A percentile compares a stretch with the other conserved stretches of the same genome.
phyloP scores from a whole-genome alignment of 2,797 vertebrate genomes.

The Lithobates pipiens region DNA sequence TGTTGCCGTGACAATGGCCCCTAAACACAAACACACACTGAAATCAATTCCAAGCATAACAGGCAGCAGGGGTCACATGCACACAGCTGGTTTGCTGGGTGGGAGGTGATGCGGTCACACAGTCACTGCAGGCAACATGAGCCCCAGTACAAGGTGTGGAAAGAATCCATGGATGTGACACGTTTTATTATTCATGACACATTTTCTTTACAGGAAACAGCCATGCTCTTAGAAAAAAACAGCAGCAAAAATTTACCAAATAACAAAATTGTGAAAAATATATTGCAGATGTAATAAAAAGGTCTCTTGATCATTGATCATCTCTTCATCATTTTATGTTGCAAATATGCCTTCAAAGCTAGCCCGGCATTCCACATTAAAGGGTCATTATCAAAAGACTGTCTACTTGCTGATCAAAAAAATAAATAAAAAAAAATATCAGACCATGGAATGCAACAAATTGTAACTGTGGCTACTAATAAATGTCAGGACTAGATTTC shows the following conservation, averaged over 20 bases:
- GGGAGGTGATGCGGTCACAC: slow-evolving; percentile 24
- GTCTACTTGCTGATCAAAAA: not conserved
- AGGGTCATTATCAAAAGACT: not conserved
- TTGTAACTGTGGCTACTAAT: not conserved
- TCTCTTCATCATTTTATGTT: no score
- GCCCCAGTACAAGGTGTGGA: not conserved
- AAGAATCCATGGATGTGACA: not conserved
- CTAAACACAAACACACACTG: slow-evolving; percentile 34
- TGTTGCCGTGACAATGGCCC: slow-evolving; percentile 16
- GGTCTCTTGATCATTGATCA: no score
- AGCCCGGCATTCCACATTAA: not conserved
- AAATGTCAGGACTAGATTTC: not conserved
- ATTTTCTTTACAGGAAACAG: slow-evolving; percentile 1
- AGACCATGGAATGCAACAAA: not conserved
- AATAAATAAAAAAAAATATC: no score
- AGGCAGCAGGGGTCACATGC: slow-evolving; percentile 49
- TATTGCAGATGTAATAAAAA: no score
- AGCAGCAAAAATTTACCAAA: not conserved
- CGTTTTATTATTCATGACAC: not conserved
- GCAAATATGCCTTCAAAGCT: not conserved
- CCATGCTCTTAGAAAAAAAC: not conserved
- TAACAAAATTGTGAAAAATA: not conserved
- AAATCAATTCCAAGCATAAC: slow-evolving; percentile 52
- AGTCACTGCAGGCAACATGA: slow-evolving; percentile 22
- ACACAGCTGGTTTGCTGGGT: slow-evolving; percentile 56